Evolutionary conservation across 2,113 vertebrate genomes (phyloP), one percentile per base, ranked within the genome.

Genomic region (Anhinga anhinga): DNA sequence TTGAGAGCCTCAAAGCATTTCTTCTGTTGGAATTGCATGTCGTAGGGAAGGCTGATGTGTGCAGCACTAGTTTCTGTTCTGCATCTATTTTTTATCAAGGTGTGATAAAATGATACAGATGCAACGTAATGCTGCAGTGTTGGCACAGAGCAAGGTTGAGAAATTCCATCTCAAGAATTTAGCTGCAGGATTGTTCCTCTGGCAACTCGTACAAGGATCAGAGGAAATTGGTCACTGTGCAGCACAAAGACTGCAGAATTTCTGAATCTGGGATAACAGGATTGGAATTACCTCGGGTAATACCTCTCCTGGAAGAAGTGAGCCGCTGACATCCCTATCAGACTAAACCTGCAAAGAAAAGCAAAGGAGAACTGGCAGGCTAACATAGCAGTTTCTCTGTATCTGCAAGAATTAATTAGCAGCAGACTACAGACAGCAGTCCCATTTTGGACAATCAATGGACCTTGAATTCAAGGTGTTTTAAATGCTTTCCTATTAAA

Each of bases 1-100:
- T 30, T 52, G 11, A 65, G 19, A 62, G 4, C 15, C 32, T 70
- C 50, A 58, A 88, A 77, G 30, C 7, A 61, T 65, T 82, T 88
- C 15, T 45, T 84, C 45, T 59, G 21, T 22, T 76, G 52, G 14
- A 71, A 72, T 22, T 74, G 13, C 36, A 45, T 42, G 15, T 45
- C 13, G 1, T 22, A 79, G 18, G n/a, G 18, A 85, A 90, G 74
- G 61, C 23, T 62, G 34, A 85, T 58, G 40, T 0, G 0, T 32
- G 44, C 58, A 94, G 45, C 0, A 0, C n/a, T 92, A 18, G 13
- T 53, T 92, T 82, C 74, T 77, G 50, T 49, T 89, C 61, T 65
- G 58, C 20, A 45, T 65, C 91, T 90, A 52, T 91, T 91, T 91
- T 96, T 96, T 95, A 87, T 71, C 87, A 90, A 96, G 87, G 84